Evolutionary conservation across 2,888 invertebrate species (phyloP).

Genomic region (Acleris sparsana): DNA sequence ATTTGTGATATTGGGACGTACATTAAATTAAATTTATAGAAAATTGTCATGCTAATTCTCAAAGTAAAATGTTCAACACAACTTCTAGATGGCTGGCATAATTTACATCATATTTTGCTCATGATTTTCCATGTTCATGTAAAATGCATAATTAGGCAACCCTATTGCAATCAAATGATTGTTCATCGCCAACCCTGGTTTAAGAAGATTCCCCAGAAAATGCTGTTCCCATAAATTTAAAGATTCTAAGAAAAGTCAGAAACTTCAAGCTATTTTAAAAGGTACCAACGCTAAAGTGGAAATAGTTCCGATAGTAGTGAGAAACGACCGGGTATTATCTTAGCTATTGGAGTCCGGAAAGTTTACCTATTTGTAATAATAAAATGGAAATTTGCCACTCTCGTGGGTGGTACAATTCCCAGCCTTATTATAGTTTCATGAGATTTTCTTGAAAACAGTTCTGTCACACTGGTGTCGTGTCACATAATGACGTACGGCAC

Average conservation of each 20-base stretch:
- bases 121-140: no score
- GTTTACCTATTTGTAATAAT: slow-evolving; percentile 28
- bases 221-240: no score
- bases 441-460: slow-evolving; percentile 16
- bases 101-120: no score
- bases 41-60: no score
- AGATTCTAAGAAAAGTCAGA: not conserved
- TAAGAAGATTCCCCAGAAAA: no score
- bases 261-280: slow-evolving; percentile 2
- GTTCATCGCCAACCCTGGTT: no score
- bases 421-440: slow-evolving; percentile 18
- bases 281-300: not conserved
- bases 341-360: slow-evolving; percentile 5
- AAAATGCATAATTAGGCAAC: no score
- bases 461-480: slow-evolving; percentile 6
- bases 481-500: not conserved
- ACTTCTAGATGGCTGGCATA: no score
- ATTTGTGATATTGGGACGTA: not conserved
- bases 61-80: no score
- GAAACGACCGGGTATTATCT: slow-evolving; percentile 24
- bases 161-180: no score
- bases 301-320: slow-evolving; percentile 17
- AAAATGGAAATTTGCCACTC: slow-evolving; percentile 30
- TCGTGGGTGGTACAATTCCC: slow-evolving; percentile 1
- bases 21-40: no score